Base-by-base conservation (phyloP, 2,888 invertebrate genomes). In the Clitarchus hookeri region DNA sequence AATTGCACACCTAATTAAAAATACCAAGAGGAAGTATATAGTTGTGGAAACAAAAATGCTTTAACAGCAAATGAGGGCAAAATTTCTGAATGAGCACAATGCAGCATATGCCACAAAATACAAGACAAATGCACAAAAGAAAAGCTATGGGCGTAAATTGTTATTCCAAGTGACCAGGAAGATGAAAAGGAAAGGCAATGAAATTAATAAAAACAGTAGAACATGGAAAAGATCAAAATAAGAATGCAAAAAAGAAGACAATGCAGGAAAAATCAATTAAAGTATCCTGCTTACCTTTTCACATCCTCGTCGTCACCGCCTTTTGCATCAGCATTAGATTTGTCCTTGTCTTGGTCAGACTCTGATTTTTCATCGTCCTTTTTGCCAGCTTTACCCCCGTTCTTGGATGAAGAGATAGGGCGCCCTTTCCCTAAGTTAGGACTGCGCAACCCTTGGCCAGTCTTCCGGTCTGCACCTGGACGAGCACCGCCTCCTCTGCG, bases 391-490 rank as follows among this genome's bases (percentile, higher is more conserved):
- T 86, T 86, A 85, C 77, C 65, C 84, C 80, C 85, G 27, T 80
- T 77, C 80, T 86, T 86, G 85, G 84, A 65, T 65, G 65, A 65
- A 65, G 65, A 19, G 80, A 65, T 83, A 26, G 86, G 48, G 85
- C 85, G 78, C 78, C 83, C 65, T 84, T 86, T 86, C 85, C 84
- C 84, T 86, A 86, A 44, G 86, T 84, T 86, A 86, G 86, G 85
- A 86, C 84, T 86, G 80, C 86, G 53, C 84, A 86, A 86, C 65
- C 86, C 86, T 80, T 86, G 86, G 84, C 83, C 86, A 80, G 84
- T 48, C 86, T 85, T 86, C 83, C 85, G 83, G 77, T 86, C 85
- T 23, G 85, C 44, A 84, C 85, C 85, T 82, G 82, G 82, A 44
- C 82, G 82, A 44, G 82, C 36, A 82, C 82, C 82, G 82, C 82